Conservation (phyloP, 2,888 invertebrate species). For the Drosophila eohydei region DNA sequence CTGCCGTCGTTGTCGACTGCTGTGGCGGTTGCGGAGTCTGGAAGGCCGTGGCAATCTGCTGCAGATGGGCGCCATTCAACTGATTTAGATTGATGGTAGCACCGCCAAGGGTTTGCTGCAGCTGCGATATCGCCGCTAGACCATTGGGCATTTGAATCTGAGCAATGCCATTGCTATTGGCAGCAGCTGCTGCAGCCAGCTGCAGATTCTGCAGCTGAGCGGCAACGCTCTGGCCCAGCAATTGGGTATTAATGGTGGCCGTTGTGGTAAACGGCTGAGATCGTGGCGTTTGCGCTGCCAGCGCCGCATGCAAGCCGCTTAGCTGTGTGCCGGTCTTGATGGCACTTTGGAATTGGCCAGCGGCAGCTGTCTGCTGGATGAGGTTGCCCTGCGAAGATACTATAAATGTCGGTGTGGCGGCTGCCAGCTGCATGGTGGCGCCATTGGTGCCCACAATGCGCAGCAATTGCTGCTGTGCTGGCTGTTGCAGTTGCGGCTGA, state of each 20-base stretch:
- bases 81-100: slow-evolving; percentile 84
- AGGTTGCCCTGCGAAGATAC: slow-evolving; percentile 85
- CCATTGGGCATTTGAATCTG: slow-evolving; percentile 85
- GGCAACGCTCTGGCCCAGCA: slow-evolving; percentile 84
- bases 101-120: slow-evolving; percentile 83
- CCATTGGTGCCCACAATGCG: slow-evolving; percentile 88
- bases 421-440: slow-evolving; percentile 86
- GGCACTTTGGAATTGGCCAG: slow-evolving; percentile 83
- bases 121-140: slow-evolving; percentile 83
- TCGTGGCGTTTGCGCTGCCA: slow-evolving; percentile 82
- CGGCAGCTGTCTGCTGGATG: slow-evolving; percentile 83
- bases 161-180: slow-evolving; percentile 83
- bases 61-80: slow-evolving; percentile 83
- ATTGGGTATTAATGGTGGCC: slow-evolving; percentile 84
- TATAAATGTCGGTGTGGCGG: slow-evolving; percentile 86
- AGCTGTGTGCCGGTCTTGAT: slow-evolving; percentile 84
- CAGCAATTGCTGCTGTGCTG: slow-evolving; percentile 86
- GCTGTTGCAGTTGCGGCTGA: slow-evolving; percentile 83
- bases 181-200: slow-evolving; percentile 80
- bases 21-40: slow-evolving; percentile 82
- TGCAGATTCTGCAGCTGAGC: slow-evolving; percentile 84
- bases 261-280: slow-evolving; percentile 84
- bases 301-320: slow-evolving; percentile 83
- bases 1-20: slow-evolving; percentile 37
- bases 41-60: slow-evolving; percentile 83